These are phyloP conservation scores for Actenoides lindsayi DNA, from an alignment of 2,113 vertebrate genomes.

Conservation along the genomic window DNA sequence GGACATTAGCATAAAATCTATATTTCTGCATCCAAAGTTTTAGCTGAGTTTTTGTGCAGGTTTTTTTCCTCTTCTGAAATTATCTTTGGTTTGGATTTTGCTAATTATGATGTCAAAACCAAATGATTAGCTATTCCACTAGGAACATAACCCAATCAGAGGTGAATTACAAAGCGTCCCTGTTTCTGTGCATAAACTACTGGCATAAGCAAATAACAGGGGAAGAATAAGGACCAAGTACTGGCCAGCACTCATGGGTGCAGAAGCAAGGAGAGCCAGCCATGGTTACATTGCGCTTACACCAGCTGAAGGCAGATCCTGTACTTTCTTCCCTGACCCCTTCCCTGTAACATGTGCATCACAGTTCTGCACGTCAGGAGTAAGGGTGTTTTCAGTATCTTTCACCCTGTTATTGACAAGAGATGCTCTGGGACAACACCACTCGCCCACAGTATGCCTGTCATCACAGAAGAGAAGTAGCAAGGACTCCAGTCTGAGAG, in stretches of 20 bases:
- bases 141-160: background rate
- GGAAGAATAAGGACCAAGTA: background rate
- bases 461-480: fast-evolving
- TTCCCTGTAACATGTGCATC: fast-evolving
- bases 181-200: background rate
- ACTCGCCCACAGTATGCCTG: too few relatives aligned
- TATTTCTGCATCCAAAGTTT: background rate
- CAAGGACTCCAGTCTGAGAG: background rate
- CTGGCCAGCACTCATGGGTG: fast-evolving
- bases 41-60: background rate
- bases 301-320: background rate
- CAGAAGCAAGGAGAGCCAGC: background rate
- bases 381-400: too few relatives aligned
- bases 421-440: background rate
- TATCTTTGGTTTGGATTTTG: background rate
- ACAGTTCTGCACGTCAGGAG: fast-evolving
- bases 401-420: fast-evolving
- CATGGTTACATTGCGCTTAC: background rate
- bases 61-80: background rate
- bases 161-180: background rate
- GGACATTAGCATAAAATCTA: background rate
- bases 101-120: background rate
- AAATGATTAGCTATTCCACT: background rate
- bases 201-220: background rate
- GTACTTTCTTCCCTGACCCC: background rate